Conservation (phyloP, 2,888 invertebrate species). For the Agrochola lychnidis region DNA sequence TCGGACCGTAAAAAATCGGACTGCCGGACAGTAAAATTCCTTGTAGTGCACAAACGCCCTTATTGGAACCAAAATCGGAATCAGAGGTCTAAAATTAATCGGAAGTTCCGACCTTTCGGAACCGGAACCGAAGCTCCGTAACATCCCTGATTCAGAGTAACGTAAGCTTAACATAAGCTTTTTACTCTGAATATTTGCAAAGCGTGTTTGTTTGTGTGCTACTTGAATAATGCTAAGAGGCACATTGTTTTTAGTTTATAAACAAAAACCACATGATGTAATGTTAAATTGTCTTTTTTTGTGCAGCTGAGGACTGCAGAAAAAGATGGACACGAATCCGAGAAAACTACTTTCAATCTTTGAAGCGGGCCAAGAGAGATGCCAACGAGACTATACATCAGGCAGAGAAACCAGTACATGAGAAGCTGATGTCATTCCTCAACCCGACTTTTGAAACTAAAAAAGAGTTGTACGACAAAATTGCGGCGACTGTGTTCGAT, state of each 20-base stretch:
- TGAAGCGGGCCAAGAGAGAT: slow-evolving; percentile 1
- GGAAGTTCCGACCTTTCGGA: too few species aligned
- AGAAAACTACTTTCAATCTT: background rate
- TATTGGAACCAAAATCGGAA: too few species aligned
- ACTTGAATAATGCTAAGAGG: too few species aligned
- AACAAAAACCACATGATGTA: background rate
- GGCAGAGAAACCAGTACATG: background rate
- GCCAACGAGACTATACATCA: background rate
- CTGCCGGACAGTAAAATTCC: too few species aligned
- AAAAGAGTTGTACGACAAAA: background rate
- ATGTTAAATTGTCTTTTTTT: slow-evolving; percentile 15
- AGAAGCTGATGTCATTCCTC: slow-evolving; percentile 31
- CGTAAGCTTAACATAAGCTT: background rate
- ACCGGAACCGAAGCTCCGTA: too few species aligned
- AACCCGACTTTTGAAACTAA: background rate
- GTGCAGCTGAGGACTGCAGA: slow-evolving; percentile 22
- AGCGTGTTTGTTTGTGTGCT: too few species aligned
- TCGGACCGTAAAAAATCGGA: too few species aligned
- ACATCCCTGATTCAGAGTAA: background rate
- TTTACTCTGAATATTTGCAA: background rate
- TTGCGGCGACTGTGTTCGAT: background rate
- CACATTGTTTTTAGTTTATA: background rate
- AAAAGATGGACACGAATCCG: slow-evolving; percentile 10
- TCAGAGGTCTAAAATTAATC: too few species aligned
- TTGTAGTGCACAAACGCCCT: too few species aligned